Base-by-base conservation (phyloP, 2,797 vertebrate species). In the Takifugu rubripes region DNA sequence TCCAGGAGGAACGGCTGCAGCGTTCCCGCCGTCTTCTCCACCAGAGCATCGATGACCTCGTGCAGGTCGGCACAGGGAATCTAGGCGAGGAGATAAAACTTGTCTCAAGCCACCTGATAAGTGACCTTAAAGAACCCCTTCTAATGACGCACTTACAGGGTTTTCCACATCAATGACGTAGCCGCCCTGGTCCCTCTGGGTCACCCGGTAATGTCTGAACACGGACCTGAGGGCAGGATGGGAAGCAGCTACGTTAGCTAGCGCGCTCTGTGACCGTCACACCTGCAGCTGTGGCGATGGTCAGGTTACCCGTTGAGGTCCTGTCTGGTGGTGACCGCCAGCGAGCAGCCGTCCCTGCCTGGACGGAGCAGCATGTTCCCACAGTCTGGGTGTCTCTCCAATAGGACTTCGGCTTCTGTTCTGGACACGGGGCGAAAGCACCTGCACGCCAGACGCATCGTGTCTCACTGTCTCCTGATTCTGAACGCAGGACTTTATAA, bases 321-420 rank as follows among this genome's bases (percentile, higher is more conserved):
- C 83, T 95, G 94, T 6, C 93, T 84, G 0, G 92, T 94, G 0
- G 92, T 93, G 72, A 95, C 88, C 0, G 95, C 93, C 45, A 94
- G 49, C 0, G 89, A 91, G 14, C 72, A 85, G 14, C 92, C 88
- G 0, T 93, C 91, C 17, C 93, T 85, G 7, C 93, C 91, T 0
- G 95, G 94, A 17, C 92, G 88, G 48, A 95, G 86, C 67, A 95
- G 63, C 82, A 95, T 86, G 84, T 93, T 95, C 25, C 94, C 94
- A 24, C 89, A 87, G 47, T 91, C 93, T 0, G 84, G 89, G 36
- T 93, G 90, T 76, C 81, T 87, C 77, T 94, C 93, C 61, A 96
- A 79, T 14, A 96, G 90, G 52, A 89, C 84, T 65, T 95, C 93
- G 0, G 94, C 95, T 74, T 97, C 94, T 9, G 84, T 83, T 3